Evolutionary conservation across 2,113 vertebrate species (phyloP), one percentile per base, ranked within the genome.

Genomic region (Arvicanthis niloticus): DNA sequence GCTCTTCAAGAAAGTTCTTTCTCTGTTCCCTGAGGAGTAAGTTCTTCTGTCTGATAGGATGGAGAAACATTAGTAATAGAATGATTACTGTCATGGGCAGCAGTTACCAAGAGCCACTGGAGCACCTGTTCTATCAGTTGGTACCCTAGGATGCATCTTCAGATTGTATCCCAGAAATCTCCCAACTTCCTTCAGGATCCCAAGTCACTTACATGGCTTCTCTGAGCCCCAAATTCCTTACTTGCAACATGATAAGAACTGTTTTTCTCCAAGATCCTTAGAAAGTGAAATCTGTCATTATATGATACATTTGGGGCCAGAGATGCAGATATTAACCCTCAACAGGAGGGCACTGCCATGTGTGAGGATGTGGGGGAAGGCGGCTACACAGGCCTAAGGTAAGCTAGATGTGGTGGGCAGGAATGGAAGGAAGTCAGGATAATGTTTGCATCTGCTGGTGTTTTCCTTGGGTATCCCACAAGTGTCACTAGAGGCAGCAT

Each of bases 361-460:
- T 51, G n/a, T 17, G 12, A 82, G 82, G 58, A 40, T 17, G 2
- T 42, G 22, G 7, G 22, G 19, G 7, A 2, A 67, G 73, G 37
- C 7, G 5, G 6, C 0, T 3, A 31, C 0, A 10, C 16, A 48
- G 67, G 68, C 15, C 8, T 68, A 42, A 13, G n/a, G 58, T 24
- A 87, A 53, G 67, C 12, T 16, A 1, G 86, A 21, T 53, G 86
- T 34, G 21, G 45, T 70, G 21, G 89, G 4, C 48, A 1, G 26
- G 42, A 29, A 1, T 34, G 4, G 3, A 56, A 48, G 42, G 62
- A 11, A 3, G 13, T 1, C 13, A 7, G 40, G 2, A 19, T 2
- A 24, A 24, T 1, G 17, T 5, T 1, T 1, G 40, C 29, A 3
- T 6, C 56, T 42, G 21, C 10, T 37, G 42, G 40, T 26, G 9